Base-by-base conservation (phyloP, 2,113 vertebrate species). In the Hypomesus transpacificus region DNA sequence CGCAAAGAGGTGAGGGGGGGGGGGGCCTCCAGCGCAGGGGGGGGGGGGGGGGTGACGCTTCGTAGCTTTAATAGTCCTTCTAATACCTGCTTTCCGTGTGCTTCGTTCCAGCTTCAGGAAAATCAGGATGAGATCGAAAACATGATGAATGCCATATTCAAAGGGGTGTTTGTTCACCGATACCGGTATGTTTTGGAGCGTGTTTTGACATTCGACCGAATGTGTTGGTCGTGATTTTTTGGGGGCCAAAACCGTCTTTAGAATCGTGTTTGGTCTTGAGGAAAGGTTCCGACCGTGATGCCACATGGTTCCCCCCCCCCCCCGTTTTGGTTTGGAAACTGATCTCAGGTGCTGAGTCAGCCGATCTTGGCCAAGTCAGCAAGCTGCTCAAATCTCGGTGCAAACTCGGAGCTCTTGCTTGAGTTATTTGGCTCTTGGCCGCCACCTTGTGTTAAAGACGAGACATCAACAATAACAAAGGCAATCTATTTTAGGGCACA, bases 61-160 rank as follows among this genome's bases (percentile, higher is more conserved):
- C n/a, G n/a, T n/a, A n/a, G n/a, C n/a, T n/a, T n/a, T n/a, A n/a
- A 26, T 7, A 26, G 26, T 22, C 22, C 6, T 26, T 61, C 2
- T 26, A 60, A 60, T 14, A 28, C 17, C 2, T 26, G 17, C 28
- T 62, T 62, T 17, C 60, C 17, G 24, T 62, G 7, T 63, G 24
- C 24, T 9, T 63, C 17, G 84, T 94, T 92, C 80, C 90, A 99
- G 97, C 96, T 99, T 87, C 97, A 99, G 89, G 97, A 99, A 92
- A 99, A 99, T 90, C 97, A 98, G 85, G 97, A 98, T 81, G 96
- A 99, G 91, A 99, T 99, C 90, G 97, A 99, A 91, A 98, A 99
- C 88, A 98, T 99, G 97, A 99, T 99, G 97, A 98, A 98, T 87
- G 97, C 97, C 78, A 99, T 99, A 91, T 99, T 99, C 93, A 98